phyloP scores from a whole-genome alignment of 2,113 vertebrate species.

The Rutilus rutilus region DNA sequence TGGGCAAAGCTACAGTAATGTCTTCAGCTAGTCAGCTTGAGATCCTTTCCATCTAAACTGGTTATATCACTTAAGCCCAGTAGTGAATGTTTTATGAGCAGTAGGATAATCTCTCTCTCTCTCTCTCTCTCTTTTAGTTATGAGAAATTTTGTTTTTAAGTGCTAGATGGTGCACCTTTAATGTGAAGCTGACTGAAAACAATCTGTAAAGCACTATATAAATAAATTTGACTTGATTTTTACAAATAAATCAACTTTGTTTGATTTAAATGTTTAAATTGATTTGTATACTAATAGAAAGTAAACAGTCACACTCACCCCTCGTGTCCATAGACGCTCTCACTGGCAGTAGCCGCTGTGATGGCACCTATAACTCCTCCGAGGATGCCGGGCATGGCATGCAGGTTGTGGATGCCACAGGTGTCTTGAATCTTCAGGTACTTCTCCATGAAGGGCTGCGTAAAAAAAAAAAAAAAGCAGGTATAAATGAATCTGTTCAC shows the following conservation, averaged over 20 bases:
- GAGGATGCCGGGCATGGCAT: constrained; percentile 89
- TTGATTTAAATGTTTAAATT: not conserved
- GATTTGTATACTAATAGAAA: not conserved
- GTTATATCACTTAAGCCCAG: too few relatives aligned
- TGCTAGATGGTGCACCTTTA: not conserved
- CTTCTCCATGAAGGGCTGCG: constrained; percentile 89
- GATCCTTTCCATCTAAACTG: too few relatives aligned
- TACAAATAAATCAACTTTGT: not conserved
- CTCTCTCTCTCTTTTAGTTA: too few relatives aligned
- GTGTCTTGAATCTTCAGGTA: constrained; percentile 89
- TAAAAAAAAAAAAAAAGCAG: not conserved
- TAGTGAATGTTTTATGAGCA: too few relatives aligned
- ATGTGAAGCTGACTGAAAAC: not conserved
- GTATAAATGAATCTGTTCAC: not conserved
- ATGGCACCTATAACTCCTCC: constrained; percentile 89
- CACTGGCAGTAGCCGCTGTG: constrained; percentile 80
- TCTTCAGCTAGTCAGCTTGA: too few relatives aligned
- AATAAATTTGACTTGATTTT: not conserved
- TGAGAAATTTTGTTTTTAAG: not conserved
- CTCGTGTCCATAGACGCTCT: constrained; percentile 75
- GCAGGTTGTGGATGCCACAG: constrained; percentile 93
- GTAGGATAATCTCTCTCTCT: too few relatives aligned
- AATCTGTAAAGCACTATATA: not conserved
- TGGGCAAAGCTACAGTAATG: too few relatives aligned
- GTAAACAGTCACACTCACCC: constrained; percentile 76